Evolutionary conservation across 2,888 invertebrate genomes (phyloP).

Genomic region (Andrena marginata): DNA sequence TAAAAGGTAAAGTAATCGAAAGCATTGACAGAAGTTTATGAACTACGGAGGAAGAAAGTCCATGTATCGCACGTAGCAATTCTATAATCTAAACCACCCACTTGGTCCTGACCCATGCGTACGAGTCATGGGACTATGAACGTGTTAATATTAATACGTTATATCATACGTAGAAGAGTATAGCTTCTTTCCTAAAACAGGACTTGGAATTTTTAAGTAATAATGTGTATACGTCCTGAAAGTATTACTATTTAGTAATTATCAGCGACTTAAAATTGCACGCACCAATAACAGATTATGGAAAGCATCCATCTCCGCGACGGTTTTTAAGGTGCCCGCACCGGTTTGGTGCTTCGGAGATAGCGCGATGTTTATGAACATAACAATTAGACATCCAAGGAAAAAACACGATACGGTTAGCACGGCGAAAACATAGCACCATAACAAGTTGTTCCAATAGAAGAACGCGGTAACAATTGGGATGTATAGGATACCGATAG

Average conservation of each 20-base stretch:
- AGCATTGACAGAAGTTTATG: no score
- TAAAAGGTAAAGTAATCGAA: no score
- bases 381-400: conserved; percentile 85
- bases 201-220: neutral
- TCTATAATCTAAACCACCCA: no score
- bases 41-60: no score
- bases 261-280: conserved; percentile 4
- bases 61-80: no score
- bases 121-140: neutral
- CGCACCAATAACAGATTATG: conserved; percentile 88
- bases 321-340: conserved; percentile 87
- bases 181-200: no score
- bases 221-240: neutral
- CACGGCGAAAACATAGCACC: conserved; percentile 76
- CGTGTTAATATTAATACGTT: neutral
- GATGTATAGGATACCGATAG: conserved; percentile 43
- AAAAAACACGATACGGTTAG: conserved; percentile 80
- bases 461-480: conserved; percentile 65
- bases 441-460: conserved; percentile 74
- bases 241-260: neutral
- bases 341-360: conserved; percentile 89
- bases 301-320: conserved; percentile 88
- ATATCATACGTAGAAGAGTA: no score
- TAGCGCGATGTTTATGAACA: conserved; percentile 89
- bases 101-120: no score